These are phyloP conservation scores for Papilio polyxenes DNA, from an alignment of 1,140 invertebrate genomes.

Conservation along the genomic window DNA sequence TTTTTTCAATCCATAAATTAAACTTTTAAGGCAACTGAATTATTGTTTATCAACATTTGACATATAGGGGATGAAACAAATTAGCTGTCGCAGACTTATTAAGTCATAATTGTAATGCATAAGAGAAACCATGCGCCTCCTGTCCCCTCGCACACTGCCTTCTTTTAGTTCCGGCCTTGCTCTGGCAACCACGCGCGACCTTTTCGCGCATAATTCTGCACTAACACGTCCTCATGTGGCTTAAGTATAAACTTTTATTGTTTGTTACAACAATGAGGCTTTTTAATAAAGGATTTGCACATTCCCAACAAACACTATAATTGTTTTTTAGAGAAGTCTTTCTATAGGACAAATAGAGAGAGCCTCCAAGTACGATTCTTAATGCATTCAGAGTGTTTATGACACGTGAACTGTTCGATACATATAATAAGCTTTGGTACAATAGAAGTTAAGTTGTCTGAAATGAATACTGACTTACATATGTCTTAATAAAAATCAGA, in stretches of 20 bases:
- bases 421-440: too few relatives aligned
- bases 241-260: constrained; percentile 43
- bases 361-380: not conserved
- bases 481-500: not conserved
- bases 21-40: not conserved
- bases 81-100: constrained; percentile 35
- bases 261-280: not conserved
- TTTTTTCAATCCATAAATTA: not conserved
- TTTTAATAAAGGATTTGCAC: not conserved
- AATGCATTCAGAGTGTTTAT: too few relatives aligned
- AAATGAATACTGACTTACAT: not conserved
- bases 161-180: too few relatives aligned
- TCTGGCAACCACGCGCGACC: constrained; percentile 37
- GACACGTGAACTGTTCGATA: too few relatives aligned
- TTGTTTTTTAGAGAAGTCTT: not conserved
- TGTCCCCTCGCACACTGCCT: not conserved
- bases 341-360: not conserved
- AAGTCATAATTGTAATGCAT: constrained; percentile 41
- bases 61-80: not conserved
- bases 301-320: not conserved
- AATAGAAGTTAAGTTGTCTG: too few relatives aligned
- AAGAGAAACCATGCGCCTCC: not conserved
- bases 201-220: constrained; percentile 51
- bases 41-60: not conserved
- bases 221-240: constrained; percentile 50